Conservation (phyloP, 2,113 vertebrate species). For the Neotragus moschatus region DNA sequence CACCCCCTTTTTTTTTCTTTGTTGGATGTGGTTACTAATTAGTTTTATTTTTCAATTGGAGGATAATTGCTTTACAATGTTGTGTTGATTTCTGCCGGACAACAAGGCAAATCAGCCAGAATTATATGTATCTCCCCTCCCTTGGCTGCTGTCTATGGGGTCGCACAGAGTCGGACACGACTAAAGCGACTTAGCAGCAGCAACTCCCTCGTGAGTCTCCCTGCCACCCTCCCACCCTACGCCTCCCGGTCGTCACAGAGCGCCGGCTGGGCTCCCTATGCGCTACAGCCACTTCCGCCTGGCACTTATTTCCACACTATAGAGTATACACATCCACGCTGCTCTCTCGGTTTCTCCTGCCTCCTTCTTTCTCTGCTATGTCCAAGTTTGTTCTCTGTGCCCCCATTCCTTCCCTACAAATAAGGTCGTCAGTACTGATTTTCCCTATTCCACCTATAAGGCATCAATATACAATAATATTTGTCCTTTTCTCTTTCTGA, state of each 20-base stretch:
- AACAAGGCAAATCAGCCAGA: neutral
- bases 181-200: too few relatives aligned
- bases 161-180: too few relatives aligned
- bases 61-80: neutral
- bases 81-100: neutral
- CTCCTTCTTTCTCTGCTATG: neutral
- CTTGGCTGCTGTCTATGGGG: too few relatives aligned
- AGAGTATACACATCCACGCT: neutral
- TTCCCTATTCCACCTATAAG: neutral
- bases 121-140: neutral
- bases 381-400: neutral
- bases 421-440: too few relatives aligned
- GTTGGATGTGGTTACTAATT: neutral
- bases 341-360: neutral
- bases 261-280: neutral
- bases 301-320: neutral
- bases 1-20: neutral
- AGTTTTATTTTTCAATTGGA: neutral
- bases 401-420: neutral
- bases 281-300: rapidly evolving
- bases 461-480: neutral
- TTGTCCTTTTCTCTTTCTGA: neutral
- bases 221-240: neutral
- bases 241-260: neutral
- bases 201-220: too few relatives aligned